phyloP scores from a whole-genome alignment of 2,797 vertebrate species.

The Hirundo rustica region DNA sequence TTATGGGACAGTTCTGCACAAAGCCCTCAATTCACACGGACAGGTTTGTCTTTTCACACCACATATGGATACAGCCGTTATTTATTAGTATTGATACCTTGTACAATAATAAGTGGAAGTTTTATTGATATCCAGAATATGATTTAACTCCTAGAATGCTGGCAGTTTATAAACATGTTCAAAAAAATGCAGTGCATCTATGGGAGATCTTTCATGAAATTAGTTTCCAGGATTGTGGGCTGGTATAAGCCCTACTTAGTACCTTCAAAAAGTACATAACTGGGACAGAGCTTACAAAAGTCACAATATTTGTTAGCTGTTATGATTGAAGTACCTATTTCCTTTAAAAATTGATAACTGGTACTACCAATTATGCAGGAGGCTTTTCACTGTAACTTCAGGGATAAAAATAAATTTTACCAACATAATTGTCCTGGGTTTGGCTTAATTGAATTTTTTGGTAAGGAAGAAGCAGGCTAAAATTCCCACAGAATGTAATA shows the following conservation, averaged over 20 bases:
- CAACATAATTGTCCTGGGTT: not conserved
- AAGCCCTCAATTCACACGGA: accelerated
- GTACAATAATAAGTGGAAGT: not conserved
- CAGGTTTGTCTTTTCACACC: not conserved
- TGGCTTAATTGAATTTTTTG: not conserved
- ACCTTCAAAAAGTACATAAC: not conserved
- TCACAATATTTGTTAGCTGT: not conserved
- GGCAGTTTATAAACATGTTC: not conserved
- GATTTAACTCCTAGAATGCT: not conserved
- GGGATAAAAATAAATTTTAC: not conserved
- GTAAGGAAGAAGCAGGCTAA: not conserved
- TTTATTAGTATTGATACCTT: not conserved
- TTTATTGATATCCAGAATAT: not conserved
- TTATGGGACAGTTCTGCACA: not conserved
- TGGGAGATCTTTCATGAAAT: not conserved
- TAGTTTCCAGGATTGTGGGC: not conserved
- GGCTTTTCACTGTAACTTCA: not conserved
- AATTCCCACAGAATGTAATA: not conserved
- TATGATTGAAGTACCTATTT: not conserved
- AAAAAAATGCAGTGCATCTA: not conserved
- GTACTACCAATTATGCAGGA: not conserved
- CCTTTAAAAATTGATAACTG: not conserved
- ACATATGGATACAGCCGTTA: not conserved
- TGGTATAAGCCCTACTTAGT: not conserved
- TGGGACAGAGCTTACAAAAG: not conserved